Conservation (phyloP, 2,888 invertebrate genomes). For the Scaptodrosophila latifasciaeformis region DNA sequence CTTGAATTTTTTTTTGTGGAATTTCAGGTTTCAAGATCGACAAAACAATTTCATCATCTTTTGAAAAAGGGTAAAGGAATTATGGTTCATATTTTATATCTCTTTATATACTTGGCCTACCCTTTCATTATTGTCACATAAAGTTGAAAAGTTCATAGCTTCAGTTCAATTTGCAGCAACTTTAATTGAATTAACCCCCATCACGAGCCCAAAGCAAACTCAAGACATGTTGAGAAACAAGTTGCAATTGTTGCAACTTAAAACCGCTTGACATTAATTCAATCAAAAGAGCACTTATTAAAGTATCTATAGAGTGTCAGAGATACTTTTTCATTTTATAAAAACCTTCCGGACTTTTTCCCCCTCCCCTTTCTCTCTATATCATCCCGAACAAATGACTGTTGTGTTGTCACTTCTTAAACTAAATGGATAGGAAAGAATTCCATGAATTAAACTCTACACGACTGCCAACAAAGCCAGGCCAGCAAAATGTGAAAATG, state of each 20-base stretch:
- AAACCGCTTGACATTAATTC: conserved; percentile 50
- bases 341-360: too few relatives aligned
- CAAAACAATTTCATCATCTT: too few relatives aligned
- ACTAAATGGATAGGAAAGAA: conserved; percentile 8
- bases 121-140: not conserved
- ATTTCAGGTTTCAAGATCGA: too few relatives aligned
- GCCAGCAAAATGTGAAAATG: conserved; percentile 24
- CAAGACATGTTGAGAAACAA: too few relatives aligned
- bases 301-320: conserved; percentile 57
- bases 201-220: conserved; percentile 3
- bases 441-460: conserved; percentile 54
- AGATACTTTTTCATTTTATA: conserved; percentile 12
- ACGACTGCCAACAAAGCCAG: not conserved
- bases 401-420: not conserved
- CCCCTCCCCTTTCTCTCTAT: too few relatives aligned
- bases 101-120: too few relatives aligned
- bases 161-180: conserved; percentile 34
- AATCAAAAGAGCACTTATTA: conserved; percentile 61
- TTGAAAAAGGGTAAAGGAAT: too few relatives aligned
- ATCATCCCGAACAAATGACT: too few relatives aligned
- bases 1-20: too few relatives aligned
- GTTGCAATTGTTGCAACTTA: conserved; percentile 19
- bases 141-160: conserved; percentile 62
- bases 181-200: conserved; percentile 56
- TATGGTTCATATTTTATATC: too few relatives aligned